Conservation (phyloP, 2,888 invertebrate species). For the Drosophila kuntzei region DNA sequence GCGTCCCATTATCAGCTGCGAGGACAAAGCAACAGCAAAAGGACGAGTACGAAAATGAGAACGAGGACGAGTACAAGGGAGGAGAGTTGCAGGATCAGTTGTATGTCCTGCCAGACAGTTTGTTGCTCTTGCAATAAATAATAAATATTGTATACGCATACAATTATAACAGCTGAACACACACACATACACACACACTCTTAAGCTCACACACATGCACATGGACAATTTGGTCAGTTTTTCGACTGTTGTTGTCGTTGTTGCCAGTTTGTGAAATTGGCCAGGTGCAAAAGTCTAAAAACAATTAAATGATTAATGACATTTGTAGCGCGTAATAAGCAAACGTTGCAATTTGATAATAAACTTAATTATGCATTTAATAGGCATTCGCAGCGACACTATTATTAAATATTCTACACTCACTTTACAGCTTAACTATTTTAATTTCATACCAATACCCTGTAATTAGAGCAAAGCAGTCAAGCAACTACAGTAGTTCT, state of each 20-base stretch:
- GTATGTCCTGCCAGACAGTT: slow-evolving; percentile 16
- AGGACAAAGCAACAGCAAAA: slow-evolving; percentile 42
- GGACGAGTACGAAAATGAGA: neutral
- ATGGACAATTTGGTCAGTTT: slow-evolving; percentile 23
- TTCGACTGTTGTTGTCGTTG: slow-evolving; percentile 11
- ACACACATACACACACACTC: slow-evolving; percentile 15
- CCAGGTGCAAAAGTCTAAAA: slow-evolving; percentile 80
- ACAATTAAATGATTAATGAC: slow-evolving; percentile 78
- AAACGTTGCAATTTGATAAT: slow-evolving; percentile 37
- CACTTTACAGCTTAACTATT: neutral
- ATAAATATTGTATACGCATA: slow-evolving; percentile 78
- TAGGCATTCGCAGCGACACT: neutral
- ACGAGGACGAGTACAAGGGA: neutral
- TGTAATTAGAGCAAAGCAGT: neutral
- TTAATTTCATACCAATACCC: neutral
- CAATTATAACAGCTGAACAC: slow-evolving; percentile 66
- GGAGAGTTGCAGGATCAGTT: neutral
- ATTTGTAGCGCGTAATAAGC: slow-evolving; percentile 37
- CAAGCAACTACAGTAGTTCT: neutral
- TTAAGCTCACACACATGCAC: slow-evolving; percentile 2
- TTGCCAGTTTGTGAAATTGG: slow-evolving; percentile 47
- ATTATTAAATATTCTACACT: neutral
- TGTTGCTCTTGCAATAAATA: slow-evolving; percentile 65
- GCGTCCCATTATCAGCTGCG: slow-evolving; percentile 64
- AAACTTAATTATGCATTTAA: slow-evolving; percentile 34